Percentiles rank a stretch among this genome's conserved stretches.
phyloP scores from a whole-genome alignment of 2,113 vertebrate genomes.

The Neotragus moschatus region DNA sequence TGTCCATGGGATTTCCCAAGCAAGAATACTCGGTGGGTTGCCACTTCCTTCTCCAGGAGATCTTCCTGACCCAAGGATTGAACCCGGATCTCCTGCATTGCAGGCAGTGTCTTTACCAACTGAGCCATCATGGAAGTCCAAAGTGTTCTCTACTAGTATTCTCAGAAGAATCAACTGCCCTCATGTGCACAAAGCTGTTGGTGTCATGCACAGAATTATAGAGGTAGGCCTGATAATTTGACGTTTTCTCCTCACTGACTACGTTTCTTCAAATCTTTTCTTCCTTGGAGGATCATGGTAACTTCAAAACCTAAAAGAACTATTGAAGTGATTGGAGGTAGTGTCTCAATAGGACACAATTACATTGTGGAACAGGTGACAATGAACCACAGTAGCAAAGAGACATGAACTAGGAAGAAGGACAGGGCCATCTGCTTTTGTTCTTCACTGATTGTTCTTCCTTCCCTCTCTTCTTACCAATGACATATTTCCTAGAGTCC shows the following conservation, averaged over 20 bases:
- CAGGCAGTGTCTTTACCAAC: background rate
- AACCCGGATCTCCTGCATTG: fast-evolving
- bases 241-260: background rate
- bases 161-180: background rate
- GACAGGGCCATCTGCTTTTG: background rate
- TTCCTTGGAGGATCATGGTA: background rate
- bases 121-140: background rate
- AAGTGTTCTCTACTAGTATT: background rate
- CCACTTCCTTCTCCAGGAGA: background rate
- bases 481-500: background rate
- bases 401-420: background rate
- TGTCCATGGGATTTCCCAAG: background rate
- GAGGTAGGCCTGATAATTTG: background rate
- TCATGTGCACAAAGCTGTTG: background rate
- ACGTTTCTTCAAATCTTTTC: background rate
- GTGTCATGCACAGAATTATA: background rate
- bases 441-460: background rate
- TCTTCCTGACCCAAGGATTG: background rate
- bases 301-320: background rate
- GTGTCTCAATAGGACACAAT: background rate
- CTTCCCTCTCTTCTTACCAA: background rate
- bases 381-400: background rate
- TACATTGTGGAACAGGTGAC: background rate
- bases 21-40: background rate
- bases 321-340: background rate